Evolutionary conservation across 1,140 invertebrate species (phyloP), one percentile per base, ranked within the genome.

Genomic region (Trichoplusia ni): DNA sequence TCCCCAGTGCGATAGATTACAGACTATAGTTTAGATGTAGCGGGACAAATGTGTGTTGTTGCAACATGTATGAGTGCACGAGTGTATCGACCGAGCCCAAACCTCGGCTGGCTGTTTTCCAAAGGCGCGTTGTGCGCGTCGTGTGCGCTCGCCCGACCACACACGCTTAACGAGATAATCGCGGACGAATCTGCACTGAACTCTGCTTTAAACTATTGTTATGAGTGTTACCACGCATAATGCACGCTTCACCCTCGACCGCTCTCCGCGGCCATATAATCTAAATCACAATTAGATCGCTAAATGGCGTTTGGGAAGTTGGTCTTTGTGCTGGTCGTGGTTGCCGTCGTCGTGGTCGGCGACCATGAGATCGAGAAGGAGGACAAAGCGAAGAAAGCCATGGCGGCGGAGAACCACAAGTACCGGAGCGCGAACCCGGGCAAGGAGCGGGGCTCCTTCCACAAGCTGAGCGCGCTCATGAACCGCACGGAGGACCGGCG

Each of bases 321-420:
- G 4, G 16, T 89, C 7, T 51, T 85, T n/a, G 53, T 79, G 35
- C 58, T 85, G 35, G 59, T 72, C 47, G 64, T 86, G 42, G 58
- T 86, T 44, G 73, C 76, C 46, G 44, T 79, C 38, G 75, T 75
- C 27, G 60, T n/a, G n/a, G n/a, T 69, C 25, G 71, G 76, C 60
- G 82, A 77, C 63, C 62, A 89, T 83, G 84, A 86, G 70, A 64
- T 77, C 66, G 58, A 85, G 75, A 72, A 77, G 68, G 77, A 87
- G 72, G 73, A 79, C 81, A 84, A 83, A 80, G 71, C 73, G 75
- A 74, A 79, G 72, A 79, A 82, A 78, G 61, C 86, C 82, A 0
- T 86, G 82, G 84, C 75, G 79, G 62, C 81, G 82, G 86, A 90
- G 80, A 90, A 82, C 54, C 83, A 86, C 38, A 79, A 81, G 23